phyloP scores from a whole-genome alignment of 2,113 vertebrate species.

The Tauraco erythrolophus region DNA sequence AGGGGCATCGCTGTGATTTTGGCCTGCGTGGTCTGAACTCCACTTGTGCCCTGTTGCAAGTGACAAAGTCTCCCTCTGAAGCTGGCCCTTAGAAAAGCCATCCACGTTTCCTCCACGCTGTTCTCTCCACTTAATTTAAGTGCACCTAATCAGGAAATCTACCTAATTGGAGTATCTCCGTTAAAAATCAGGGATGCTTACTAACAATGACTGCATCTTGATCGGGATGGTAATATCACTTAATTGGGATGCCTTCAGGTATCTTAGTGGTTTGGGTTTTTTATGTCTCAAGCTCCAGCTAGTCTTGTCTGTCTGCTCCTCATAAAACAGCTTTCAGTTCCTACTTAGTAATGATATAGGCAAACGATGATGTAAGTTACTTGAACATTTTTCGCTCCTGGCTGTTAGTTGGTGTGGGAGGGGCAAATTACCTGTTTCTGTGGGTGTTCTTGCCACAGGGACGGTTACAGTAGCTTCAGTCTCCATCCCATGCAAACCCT shows the following conservation, averaged over 20 bases:
- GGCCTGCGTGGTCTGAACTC: accelerated
- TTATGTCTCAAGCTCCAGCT: conserved; percentile 66
- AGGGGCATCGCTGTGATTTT: neutral
- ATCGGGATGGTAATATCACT: conserved; percentile 69
- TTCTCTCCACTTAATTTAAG: conserved; percentile 44
- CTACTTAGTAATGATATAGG: conserved; percentile 69
- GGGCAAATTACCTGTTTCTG: conserved; percentile 67
- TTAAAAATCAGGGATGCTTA: conserved; percentile 54
- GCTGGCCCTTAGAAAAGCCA: neutral
- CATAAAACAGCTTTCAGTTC: conserved; percentile 69
- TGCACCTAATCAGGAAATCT: conserved; percentile 55
- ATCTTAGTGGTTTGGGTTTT: conserved; percentile 62
- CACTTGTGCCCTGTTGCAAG: accelerated
- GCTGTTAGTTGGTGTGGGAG: conserved; percentile 63
- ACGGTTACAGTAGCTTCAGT: neutral
- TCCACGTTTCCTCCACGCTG: neutral
- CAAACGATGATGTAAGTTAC: conserved; percentile 63
- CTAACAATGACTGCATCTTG: conserved; percentile 73
- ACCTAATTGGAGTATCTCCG: conserved; percentile 64
- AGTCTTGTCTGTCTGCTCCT: conserved; percentile 68
- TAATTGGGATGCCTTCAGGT: conserved; percentile 73
- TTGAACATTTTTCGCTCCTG: conserved; percentile 68
- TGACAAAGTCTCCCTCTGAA: neutral
- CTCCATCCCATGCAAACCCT: neutral
- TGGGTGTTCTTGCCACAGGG: conserved; percentile 69